Conservation (phyloP, 2,888 invertebrate genomes). For the Meiosimyza platycephala region DNA sequence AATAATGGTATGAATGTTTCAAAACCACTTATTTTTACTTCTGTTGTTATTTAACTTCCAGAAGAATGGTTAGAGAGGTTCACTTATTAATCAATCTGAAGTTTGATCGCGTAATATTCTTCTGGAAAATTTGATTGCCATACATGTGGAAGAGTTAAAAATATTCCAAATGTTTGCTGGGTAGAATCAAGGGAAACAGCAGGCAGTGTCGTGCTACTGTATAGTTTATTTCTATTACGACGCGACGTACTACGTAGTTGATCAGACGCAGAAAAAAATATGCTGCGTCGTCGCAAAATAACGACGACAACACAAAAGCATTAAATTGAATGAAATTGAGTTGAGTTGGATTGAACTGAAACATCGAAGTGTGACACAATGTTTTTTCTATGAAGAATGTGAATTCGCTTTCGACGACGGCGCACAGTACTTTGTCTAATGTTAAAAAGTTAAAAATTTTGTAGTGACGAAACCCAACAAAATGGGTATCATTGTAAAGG, state of each 20-base stretch:
- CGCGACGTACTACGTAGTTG: background rate
- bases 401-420: background rate
- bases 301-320: background rate
- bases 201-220: background rate
- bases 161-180: background rate
- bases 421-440: background rate
- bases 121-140: no score
- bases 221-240: background rate
- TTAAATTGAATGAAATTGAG: slow-evolving; percentile 3
- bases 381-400: slow-evolving; percentile 13
- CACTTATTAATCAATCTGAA: no score
- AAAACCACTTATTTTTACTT: no score
- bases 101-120: no score
- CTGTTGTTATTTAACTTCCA: no score
- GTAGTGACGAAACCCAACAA: background rate
- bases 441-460: slow-evolving; percentile 5
- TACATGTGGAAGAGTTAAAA: background rate
- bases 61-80: no score
- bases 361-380: slow-evolving; percentile 14
- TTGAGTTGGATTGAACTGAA: slow-evolving; percentile 11
- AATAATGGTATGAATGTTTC: no score
- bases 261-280: background rate
- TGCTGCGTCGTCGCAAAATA: background rate
- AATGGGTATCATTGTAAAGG: no score
- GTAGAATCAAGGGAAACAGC: background rate